Evolutionary conservation across 1,140 invertebrate species (phyloP).

Genomic region (Ips typographus): DNA sequence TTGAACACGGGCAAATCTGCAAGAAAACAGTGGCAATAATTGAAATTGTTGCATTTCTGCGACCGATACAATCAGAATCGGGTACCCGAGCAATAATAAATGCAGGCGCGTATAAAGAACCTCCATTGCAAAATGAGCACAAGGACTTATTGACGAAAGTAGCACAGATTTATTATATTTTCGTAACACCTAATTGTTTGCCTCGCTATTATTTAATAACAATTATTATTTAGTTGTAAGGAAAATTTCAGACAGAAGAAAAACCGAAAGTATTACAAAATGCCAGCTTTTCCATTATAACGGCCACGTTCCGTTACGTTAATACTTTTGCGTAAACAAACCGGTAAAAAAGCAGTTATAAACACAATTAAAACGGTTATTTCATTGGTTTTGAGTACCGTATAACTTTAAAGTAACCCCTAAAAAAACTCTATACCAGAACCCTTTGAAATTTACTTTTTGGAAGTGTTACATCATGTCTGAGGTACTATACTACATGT

Average conservation of each 20-base stretch:
- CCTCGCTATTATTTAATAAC: constrained; percentile 17
- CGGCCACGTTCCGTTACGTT: background rate
- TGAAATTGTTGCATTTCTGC: background rate
- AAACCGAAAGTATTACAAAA: background rate
- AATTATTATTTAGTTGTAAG: background rate
- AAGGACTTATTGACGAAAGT: constrained; percentile 18
- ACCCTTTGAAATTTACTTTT: no score
- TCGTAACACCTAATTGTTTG: constrained; percentile 19
- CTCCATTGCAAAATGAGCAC: constrained; percentile 19
- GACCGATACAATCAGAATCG: background rate
- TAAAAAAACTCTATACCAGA: no score
- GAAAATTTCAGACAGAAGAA: background rate
- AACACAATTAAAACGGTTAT: background rate
- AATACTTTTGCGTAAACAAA: background rate
- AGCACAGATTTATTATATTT: constrained; percentile 17
- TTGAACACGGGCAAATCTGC: constrained; percentile 36
- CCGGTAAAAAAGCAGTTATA: background rate
- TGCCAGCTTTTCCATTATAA: background rate
- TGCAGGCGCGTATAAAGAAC: constrained; percentile 6
- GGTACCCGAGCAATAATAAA: background rate
- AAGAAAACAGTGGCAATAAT: constrained; percentile 18
- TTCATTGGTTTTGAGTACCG: background rate
- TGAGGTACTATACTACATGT: no score
- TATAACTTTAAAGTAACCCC: background rate
- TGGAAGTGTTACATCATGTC: no score